phyloP scores from a whole-genome alignment of 2,113 vertebrate species.

The Sterrhoptilus dennistouni region DNA sequence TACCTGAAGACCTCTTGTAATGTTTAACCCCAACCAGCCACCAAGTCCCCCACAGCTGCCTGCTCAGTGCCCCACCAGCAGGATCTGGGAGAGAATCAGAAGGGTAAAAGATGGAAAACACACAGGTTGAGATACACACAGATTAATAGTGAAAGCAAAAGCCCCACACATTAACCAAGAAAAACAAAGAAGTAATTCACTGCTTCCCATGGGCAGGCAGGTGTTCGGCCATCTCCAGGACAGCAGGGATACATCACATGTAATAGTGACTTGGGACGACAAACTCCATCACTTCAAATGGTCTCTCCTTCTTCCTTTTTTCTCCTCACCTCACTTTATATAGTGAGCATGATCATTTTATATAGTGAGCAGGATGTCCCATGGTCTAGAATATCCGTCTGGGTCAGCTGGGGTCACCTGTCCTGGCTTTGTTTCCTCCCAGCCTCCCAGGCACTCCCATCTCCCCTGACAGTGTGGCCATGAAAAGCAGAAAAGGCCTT shows the following conservation, averaged over 20 bases:
- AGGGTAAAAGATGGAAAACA: not conserved
- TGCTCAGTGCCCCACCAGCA: not conserved
- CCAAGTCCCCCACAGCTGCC: not conserved
- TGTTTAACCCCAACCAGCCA: not conserved
- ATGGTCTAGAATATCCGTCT: not conserved
- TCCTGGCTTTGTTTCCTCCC: not conserved
- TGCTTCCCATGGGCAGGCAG: not conserved
- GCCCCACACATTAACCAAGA: not conserved
- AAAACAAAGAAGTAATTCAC: not conserved
- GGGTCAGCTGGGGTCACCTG: not conserved
- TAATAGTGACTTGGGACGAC: not conserved
- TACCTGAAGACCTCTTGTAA: not conserved
- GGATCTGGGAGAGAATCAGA: not conserved
- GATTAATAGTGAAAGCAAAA: not conserved
- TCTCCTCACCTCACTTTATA: no score
- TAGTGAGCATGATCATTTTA: not conserved
- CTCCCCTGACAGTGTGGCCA: fast-evolving
- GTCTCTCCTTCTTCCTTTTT: not conserved
- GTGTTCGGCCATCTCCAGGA: not conserved
- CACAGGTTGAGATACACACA: not conserved
- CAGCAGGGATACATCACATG: fast-evolving
- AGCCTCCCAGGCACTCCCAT: fast-evolving
- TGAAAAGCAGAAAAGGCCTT: not conserved
- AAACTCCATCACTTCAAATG: not conserved
- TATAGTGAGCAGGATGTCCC: not conserved